Percentiles rank a stretch among this genome's conserved stretches.
phyloP scores from a whole-genome alignment of 2,113 vertebrate genomes.

The Pyrgilauda ruficollis region DNA sequence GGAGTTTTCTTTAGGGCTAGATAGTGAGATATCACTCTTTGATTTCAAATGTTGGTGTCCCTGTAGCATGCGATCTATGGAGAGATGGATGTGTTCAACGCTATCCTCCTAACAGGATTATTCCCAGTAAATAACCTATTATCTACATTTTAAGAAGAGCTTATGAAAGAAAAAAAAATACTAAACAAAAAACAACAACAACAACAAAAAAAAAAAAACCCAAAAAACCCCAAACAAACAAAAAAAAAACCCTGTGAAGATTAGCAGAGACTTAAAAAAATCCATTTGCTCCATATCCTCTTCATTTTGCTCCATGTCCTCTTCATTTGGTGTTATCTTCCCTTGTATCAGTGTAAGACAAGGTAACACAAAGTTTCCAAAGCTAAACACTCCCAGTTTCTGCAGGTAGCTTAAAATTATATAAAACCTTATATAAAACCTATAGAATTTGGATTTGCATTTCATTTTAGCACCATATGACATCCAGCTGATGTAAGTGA shows the following conservation, averaged over 20 bases:
- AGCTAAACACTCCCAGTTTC: background rate
- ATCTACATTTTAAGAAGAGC: background rate
- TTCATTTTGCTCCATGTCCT: background rate
- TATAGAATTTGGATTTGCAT: background rate
- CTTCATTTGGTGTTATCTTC: background rate
- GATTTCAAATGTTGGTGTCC: background rate
- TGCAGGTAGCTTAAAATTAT: background rate
- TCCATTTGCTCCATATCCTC: background rate
- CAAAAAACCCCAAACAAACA: background rate
- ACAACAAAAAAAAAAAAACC: background rate
- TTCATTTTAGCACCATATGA: background rate
- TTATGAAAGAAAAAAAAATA: background rate
- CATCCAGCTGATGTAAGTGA: background rate
- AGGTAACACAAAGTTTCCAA: background rate
- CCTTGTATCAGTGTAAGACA: background rate
- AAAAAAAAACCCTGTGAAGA: background rate
- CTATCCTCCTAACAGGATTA: background rate
- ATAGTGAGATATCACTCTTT: background rate
- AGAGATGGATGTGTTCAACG: background rate
- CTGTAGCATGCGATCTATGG: background rate
- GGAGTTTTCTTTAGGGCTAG: background rate
- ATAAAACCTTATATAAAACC: background rate
- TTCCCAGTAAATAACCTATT: background rate
- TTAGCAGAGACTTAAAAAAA: background rate
- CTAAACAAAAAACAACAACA: background rate